Evolutionary conservation across 2,888 invertebrate genomes (phyloP).

Genomic region (Eupeodes latifasciatus): DNA sequence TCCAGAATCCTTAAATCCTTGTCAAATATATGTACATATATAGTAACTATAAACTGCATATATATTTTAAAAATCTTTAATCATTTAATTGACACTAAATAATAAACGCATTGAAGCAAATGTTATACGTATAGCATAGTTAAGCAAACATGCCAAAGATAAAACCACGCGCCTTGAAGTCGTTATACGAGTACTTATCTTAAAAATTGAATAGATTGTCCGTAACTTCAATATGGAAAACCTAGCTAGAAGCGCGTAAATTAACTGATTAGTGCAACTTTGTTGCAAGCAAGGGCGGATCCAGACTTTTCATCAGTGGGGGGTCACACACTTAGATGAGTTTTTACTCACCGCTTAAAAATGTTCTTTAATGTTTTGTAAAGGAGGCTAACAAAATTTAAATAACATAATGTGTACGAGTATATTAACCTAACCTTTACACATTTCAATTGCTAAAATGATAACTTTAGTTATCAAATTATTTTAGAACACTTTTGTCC

Average conservation of each 20-base stretch:
- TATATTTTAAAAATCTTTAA: conserved; percentile 9
- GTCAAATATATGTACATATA: background rate
- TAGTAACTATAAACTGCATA: background rate
- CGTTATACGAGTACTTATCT: conserved; percentile 34
- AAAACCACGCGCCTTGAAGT: conserved; percentile 5
- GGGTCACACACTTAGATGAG: too few relatives aligned
- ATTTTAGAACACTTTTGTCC: too few relatives aligned
- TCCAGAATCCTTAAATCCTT: background rate
- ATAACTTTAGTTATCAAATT: too few relatives aligned
- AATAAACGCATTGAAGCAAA: background rate
- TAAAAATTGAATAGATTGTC: conserved; percentile 45
- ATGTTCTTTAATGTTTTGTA: too few relatives aligned
- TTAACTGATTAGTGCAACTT: conserved; percentile 16
- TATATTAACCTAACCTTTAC: too few relatives aligned
- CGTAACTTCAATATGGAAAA: conserved; percentile 47
- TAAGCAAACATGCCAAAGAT: conserved; percentile 9
- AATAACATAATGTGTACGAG: too few relatives aligned
- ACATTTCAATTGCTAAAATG: too few relatives aligned
- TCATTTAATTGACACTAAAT: conserved; percentile 17
- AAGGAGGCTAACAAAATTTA: too few relatives aligned
- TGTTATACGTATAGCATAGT: too few relatives aligned
- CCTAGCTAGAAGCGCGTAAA: background rate
- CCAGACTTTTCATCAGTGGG: too few relatives aligned
- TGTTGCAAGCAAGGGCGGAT: conserved; percentile 40
- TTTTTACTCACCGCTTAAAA: too few relatives aligned